Conservation (phyloP, 2,113 vertebrate genomes). For the Colinus virginianus region DNA sequence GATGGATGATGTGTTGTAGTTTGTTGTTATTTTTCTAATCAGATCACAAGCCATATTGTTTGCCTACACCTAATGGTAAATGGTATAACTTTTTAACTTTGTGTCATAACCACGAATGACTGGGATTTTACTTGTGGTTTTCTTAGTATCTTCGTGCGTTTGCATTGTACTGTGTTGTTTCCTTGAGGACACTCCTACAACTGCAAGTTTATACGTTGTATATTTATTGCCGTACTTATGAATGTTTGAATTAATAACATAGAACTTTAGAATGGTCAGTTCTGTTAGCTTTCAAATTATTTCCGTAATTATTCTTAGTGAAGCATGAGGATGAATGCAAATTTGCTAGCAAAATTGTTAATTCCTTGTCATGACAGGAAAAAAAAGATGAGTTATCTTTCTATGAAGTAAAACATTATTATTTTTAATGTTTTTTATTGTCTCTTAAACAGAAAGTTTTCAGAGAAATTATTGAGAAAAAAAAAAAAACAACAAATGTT, state of each 20-base stretch:
- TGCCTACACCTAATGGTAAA: fast-evolving
- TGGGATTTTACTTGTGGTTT: background rate
- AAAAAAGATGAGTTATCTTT: constrained; percentile 7
- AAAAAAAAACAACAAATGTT: constrained; percentile 1
- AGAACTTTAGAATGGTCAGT: background rate
- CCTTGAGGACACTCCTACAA: background rate
- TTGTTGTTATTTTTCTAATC: background rate
- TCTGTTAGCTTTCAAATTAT: background rate
- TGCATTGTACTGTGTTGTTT: background rate
- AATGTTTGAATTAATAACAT: background rate
- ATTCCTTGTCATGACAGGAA: constrained; percentile 27
- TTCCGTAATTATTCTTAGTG: background rate
- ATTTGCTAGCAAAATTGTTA: constrained; percentile 24
- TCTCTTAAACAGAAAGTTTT: constrained; percentile 10
- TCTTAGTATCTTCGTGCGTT: background rate
- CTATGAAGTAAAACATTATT: constrained; percentile 57
- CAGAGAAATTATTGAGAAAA: constrained; percentile 29
- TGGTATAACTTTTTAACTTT: background rate
- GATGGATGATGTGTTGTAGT: background rate
- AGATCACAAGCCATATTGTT: fast-evolving
- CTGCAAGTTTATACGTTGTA: background rate
- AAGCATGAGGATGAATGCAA: constrained; percentile 15
- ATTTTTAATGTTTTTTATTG: constrained; percentile 49
- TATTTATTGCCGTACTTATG: background rate
- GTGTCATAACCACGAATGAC: background rate